A percentile compares a stretch with the other conserved stretches of the same genome.
Evolutionary conservation across 2,113 vertebrate genomes (phyloP).

Genomic region (Corydoras sp.): DNA sequence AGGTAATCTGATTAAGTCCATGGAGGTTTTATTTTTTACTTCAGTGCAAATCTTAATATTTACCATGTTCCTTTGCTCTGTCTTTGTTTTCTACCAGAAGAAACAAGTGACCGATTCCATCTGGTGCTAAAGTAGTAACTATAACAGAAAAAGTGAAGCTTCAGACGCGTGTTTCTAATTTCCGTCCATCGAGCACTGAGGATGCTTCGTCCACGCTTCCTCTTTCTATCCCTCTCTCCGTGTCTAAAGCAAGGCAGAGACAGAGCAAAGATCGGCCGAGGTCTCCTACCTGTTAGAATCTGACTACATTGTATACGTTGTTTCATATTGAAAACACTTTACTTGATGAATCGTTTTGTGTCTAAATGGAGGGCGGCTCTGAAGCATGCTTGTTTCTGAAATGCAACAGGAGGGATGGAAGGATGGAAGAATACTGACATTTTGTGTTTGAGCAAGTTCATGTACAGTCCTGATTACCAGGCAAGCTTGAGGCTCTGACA

Average conservation of each 20-base stretch:
- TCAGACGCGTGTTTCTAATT: slow-evolving; percentile 53
- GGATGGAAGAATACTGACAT: slow-evolving; percentile 23
- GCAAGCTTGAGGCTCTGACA: slow-evolving; percentile 1
- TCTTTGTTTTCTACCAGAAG: slow-evolving; percentile 67
- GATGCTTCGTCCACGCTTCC: slow-evolving; percentile 43
- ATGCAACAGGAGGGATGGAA: slow-evolving; percentile 28
- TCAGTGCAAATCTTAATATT: not conserved
- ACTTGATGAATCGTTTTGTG: slow-evolving; percentile 42
- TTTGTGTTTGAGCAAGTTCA: slow-evolving; percentile 24
- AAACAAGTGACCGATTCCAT: slow-evolving; percentile 86
- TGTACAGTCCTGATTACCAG: slow-evolving; percentile 1
- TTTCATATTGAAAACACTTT: slow-evolving; percentile 82
- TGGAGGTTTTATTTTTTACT: not conserved
- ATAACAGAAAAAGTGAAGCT: slow-evolving; percentile 26
- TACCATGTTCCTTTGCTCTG: not conserved
- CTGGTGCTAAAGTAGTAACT: slow-evolving; percentile 85
- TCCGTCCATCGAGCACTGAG: slow-evolving; percentile 55
- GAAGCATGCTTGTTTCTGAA: slow-evolving; percentile 34
- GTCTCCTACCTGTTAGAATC: slow-evolving; percentile 78
- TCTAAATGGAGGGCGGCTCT: slow-evolving; percentile 17
- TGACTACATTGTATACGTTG: slow-evolving; percentile 73
- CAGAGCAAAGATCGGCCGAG: slow-evolving; percentile 52
- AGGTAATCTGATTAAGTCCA: slow-evolving; percentile 63
- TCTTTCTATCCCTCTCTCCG: slow-evolving; percentile 33
- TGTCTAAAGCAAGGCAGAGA: slow-evolving; percentile 47